Conservation (phyloP, 2,888 invertebrate species). For the Limenitis camilla region DNA sequence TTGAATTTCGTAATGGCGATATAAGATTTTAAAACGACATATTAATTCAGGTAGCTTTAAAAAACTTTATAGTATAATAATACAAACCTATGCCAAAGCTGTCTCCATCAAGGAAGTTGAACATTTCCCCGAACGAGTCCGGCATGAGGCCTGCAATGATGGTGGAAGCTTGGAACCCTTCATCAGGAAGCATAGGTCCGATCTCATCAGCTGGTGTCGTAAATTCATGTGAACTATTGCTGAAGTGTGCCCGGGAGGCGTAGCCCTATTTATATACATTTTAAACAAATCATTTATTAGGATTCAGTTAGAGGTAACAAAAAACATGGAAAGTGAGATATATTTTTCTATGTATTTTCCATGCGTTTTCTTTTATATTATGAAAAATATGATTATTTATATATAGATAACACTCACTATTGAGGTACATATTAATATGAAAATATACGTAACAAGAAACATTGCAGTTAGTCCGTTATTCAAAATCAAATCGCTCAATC, state of each 20-base stretch:
- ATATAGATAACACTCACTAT: background rate
- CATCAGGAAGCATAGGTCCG: slow-evolving; percentile 52
- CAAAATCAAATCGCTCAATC: background rate
- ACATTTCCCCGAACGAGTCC: slow-evolving; percentile 64
- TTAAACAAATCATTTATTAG: background rate
- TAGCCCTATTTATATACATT: slow-evolving; percentile 17
- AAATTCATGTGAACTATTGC: slow-evolving; percentile 45
- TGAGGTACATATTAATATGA: background rate
- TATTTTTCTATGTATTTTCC: too few species aligned
- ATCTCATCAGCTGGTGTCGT: slow-evolving; percentile 57
- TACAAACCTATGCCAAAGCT: slow-evolving; percentile 64
- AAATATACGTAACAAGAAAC: background rate
- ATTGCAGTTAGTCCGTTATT: background rate
- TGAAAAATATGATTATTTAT: too few species aligned
- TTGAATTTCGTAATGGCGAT: too few species aligned
- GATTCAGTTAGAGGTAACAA: too few species aligned
- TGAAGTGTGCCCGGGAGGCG: slow-evolving; percentile 34
- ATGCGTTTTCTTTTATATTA: too few species aligned
- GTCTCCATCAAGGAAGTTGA: slow-evolving; percentile 65
- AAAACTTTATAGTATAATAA: background rate
- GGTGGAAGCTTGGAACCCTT: slow-evolving; percentile 46
- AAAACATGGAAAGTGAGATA: too few species aligned
- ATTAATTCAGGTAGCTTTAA: too few species aligned
- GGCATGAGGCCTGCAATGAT: slow-evolving; percentile 65
- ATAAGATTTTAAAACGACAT: too few species aligned